These are phyloP conservation scores for Trachelus tabidus DNA, from an alignment of 2,888 invertebrate species.

Conservation along the genomic window DNA sequence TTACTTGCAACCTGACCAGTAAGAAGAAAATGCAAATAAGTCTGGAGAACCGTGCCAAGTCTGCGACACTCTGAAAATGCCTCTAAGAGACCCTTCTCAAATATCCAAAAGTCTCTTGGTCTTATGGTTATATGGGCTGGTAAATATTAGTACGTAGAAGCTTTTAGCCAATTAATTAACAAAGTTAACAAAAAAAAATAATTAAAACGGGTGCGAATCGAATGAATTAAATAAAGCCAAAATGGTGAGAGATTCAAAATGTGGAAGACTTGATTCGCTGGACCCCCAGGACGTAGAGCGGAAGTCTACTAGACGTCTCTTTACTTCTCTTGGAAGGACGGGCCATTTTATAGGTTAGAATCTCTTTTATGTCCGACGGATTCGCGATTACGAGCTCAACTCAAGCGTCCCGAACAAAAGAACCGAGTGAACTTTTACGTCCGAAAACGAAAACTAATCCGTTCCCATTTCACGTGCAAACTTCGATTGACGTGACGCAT, in stretches of 20 bases:
- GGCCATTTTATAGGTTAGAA: constrained; percentile 53
- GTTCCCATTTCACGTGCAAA: not conserved
- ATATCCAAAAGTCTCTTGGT: not conserved
- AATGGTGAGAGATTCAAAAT: not conserved
- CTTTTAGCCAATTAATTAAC: not conserved
- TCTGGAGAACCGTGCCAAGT: not conserved
- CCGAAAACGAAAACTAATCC: constrained; percentile 42
- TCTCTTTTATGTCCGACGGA: constrained; percentile 52
- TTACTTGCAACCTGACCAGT: not conserved
- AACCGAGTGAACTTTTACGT: constrained; percentile 31
- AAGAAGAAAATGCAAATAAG: not conserved
- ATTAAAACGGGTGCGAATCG: not conserved
- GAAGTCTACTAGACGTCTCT: not conserved
- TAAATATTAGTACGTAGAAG: not conserved
- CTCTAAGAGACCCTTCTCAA: not conserved
- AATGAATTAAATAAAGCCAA: not conserved
- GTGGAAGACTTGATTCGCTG: not conserved
- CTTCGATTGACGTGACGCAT: not conserved
- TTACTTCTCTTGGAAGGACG: constrained; percentile 33
- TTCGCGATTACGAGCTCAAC: constrained; percentile 50
- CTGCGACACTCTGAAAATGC: not conserved
- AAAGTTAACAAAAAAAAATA: not conserved
- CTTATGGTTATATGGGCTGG: not conserved
- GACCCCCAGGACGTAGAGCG: not conserved
- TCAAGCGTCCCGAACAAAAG: constrained; percentile 38